These are phyloP conservation scores for Amphiprion ocellaris DNA, from an alignment of 2,113 vertebrate species.

Conservation along the genomic window DNA sequence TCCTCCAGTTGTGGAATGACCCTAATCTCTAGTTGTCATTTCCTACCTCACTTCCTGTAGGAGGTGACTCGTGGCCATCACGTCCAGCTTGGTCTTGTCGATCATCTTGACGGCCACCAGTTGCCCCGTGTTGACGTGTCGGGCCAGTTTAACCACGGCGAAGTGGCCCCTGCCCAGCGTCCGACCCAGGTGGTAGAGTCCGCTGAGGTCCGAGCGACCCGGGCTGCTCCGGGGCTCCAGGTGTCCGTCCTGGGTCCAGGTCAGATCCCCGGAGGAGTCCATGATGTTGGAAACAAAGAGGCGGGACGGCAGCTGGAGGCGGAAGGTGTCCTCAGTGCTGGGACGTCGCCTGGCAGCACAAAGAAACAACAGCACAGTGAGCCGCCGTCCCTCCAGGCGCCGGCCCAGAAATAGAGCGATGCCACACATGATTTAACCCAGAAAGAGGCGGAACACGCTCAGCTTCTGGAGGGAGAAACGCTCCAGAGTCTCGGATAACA, in stretches of 20 bases:
- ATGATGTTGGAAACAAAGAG: conserved; percentile 63
- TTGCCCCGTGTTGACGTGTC: conserved; percentile 89
- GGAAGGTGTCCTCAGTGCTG: conserved; percentile 39
- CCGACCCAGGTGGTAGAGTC: conserved; percentile 90
- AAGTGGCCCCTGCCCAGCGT: conserved; percentile 92
- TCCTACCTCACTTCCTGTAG: conserved; percentile 89
- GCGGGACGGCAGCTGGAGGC: not conserved
- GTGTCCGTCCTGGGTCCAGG: conserved; percentile 66
- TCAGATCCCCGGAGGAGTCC: conserved; percentile 50
- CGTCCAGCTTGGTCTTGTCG: conserved; percentile 90
- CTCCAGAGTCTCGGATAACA: conserved; percentile 71
- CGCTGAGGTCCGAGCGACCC: conserved; percentile 84
- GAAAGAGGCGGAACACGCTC: too few relatives aligned
- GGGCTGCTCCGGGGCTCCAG: conserved; percentile 63
- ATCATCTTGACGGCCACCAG: conserved; percentile 93
- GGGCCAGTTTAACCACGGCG: conserved; percentile 89
- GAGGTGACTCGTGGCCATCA: conserved; percentile 87
- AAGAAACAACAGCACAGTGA: conserved; percentile 49
- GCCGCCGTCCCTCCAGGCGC: conserved; percentile 18
- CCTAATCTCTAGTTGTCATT: not conserved
- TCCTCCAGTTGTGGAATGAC: too few relatives aligned
- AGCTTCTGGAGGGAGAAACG: too few relatives aligned
- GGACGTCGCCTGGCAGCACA: conserved; percentile 54
- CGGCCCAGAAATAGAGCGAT: not conserved
- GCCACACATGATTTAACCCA: conserved; percentile 20